Evolutionary conservation across 2,113 vertebrate genomes (phyloP), one percentile per base, ranked within the genome.

Genomic region (Gallinago media): DNA sequence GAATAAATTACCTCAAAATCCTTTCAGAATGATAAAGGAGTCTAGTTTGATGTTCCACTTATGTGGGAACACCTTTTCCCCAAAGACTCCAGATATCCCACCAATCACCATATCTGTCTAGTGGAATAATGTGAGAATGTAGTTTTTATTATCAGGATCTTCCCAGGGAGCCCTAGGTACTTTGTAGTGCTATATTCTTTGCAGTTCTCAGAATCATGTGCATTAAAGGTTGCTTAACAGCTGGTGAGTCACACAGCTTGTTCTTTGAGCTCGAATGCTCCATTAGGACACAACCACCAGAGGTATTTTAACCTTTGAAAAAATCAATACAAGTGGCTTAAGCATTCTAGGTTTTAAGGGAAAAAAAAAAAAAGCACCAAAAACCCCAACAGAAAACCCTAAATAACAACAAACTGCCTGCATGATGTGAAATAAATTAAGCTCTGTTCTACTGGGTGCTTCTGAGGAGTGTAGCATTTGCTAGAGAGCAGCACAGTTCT

Each of bases 281-380:
- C 93, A 83, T 96, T 91, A 96, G 96, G 92, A 88, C 87, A 79
- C 87, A 96, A 56, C 62, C 92, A 96, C 92, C 65, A 76, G 94
- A 97, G 93, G 94, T 94, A 95, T 92, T 94, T 91, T 96, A 97
- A 97, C 95, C 95, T 96, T 93, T 96, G 84, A 55, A 92, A 96
- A 94, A 93, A 94, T 94, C 88, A 85, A 84, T 97, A 76, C 15
- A 75, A 87, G 79, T 82, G 49, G 58, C 46, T 94, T 92, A 91
- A 92, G 66, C 32, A 90, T 85, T 92, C 71, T 59, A 95, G 65
- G 68, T 88, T 92, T 92, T 89, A 56, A 74, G 52, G 1, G 8
- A 61, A 63, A 88, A 50, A 72, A 32, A 25, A 9, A 19, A 1
- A 19, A 1, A 5, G 7, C 38, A 11, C 13, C 11, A 29, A 17